Percentiles rank a stretch among this genome's conserved stretches.
phyloP scores from a whole-genome alignment of 2,113 vertebrate genomes.

The Elaphurus davidianus region DNA sequence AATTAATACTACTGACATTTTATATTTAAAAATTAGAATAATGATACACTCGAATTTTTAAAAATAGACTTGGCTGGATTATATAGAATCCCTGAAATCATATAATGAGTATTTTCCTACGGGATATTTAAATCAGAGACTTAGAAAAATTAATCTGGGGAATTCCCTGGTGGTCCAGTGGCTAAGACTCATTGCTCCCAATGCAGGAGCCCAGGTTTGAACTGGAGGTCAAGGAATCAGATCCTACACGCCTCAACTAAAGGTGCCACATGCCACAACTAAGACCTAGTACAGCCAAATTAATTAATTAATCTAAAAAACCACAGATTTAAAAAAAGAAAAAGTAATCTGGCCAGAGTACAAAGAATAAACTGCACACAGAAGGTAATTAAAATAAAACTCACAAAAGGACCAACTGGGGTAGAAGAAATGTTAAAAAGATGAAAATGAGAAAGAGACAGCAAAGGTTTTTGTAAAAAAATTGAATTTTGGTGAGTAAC shows the following conservation, averaged over 20 bases:
- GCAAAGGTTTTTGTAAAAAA: neutral
- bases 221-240: neutral
- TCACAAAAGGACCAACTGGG: slow-evolving; percentile 5
- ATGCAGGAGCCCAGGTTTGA: neutral
- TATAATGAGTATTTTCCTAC: neutral
- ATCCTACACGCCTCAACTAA: neutral
- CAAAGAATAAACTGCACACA: neutral
- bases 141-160: neutral
- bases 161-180: neutral
- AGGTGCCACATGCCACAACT: neutral
- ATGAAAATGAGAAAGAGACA: neutral
- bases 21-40: slow-evolving; percentile 34
- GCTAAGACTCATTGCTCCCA: neutral
- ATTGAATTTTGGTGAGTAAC: neutral
- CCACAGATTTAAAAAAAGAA: neutral
- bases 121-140: neutral
- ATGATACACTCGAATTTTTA: neutral
- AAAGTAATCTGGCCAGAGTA: neutral
- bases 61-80: neutral
- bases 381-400: slow-evolving; percentile 1
- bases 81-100: neutral
- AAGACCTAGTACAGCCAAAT: neutral
- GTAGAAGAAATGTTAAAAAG: neutral
- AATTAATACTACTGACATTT: neutral
- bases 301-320: neutral